Evolutionary conservation across 2,888 invertebrate species (phyloP), one percentile per base, ranked within the genome.

Genomic region (Hemithea aestivaria): DNA sequence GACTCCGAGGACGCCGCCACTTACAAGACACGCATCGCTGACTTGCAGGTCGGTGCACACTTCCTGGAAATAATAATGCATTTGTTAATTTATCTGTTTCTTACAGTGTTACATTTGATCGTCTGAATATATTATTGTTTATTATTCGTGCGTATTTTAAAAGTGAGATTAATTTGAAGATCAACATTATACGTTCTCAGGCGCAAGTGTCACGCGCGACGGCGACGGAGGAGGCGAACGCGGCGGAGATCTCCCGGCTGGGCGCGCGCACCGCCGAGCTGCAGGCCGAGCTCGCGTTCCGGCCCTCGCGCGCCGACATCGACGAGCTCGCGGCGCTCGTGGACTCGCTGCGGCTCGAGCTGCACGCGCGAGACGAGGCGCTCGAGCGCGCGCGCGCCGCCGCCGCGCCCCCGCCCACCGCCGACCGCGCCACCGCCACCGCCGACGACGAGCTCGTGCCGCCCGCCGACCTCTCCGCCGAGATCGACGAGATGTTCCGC

Each of bases 221-320:
- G 35, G 89, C 81, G 27, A 73, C 89, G 27, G 90, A 90, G 58
- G 89, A 90, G 53, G 87, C 89, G 45, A 87, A 87, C 58, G 74
- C 88, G 44, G 87, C 88, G 12, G 89, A 90, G 58, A 89, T 90
- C 44, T 89, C 89, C 67, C 87, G 90, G 52, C 70, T 90, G 27
- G 66, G 84, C 35, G 58, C 80, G 8, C 75, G 54, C 55, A 73
- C 77, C 45, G 88, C 89, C 31, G 89, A 89, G 51, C 72, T 88
- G 75, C 85, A 88, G 48, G 83, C 89, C 40, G 89, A 90, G 70
- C 84, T 90, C 42, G 88, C 89, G 30, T 88, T 89, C 74, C 80
- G 89, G 35, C 90, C 90, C 53, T 88, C 89, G 39, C 87, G 88
- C 53, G 82, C 84, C 48, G 89, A 89, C 65, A 67, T 89, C 58